These are phyloP conservation scores for Sinocyclocheilus grahami DNA, from an alignment of 2,113 vertebrate genomes.

Conservation along the genomic window DNA sequence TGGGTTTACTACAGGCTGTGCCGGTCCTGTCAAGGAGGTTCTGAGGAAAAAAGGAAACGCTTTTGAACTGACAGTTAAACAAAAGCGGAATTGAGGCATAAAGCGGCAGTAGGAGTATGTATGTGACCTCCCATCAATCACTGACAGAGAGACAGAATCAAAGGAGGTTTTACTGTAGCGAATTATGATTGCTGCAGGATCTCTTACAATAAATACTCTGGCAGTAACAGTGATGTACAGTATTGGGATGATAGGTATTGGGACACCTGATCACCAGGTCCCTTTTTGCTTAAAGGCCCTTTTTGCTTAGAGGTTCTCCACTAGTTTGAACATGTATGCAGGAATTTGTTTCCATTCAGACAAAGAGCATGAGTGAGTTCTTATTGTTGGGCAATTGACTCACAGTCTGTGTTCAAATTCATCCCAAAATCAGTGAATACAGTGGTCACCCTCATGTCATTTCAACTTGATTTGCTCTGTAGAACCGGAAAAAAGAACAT, in stretches of 20 bases:
- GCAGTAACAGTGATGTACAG: neutral
- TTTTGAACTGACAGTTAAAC: slow-evolving; percentile 35
- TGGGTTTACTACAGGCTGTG: slow-evolving; percentile 23
- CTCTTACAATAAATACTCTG: neutral
- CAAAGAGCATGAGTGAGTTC: neutral
- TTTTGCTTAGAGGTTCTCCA: neutral
- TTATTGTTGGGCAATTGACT: neutral
- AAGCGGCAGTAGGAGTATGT: neutral
- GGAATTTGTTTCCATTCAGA: too few relatives aligned
- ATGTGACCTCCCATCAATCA: slow-evolving; percentile 26
- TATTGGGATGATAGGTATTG: neutral
- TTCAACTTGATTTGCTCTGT: neutral
- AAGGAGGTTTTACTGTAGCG: neutral
- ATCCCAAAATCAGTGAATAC: neutral
- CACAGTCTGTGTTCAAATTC: neutral
- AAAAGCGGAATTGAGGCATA: slow-evolving; percentile 18
- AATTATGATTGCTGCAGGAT: neutral
- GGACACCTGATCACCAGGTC: neutral
- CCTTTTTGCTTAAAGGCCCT: neutral
- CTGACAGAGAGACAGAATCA: neutral
- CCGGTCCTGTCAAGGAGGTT: slow-evolving; percentile 20
- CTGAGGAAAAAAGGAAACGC: slow-evolving; percentile 32
- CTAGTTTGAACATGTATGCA: neutral
- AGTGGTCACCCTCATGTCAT: neutral
- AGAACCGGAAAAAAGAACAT: neutral